These are phyloP conservation scores for Mesochorus sp. DNA, from an alignment of 2,888 invertebrate species.

Conservation along the genomic window DNA sequence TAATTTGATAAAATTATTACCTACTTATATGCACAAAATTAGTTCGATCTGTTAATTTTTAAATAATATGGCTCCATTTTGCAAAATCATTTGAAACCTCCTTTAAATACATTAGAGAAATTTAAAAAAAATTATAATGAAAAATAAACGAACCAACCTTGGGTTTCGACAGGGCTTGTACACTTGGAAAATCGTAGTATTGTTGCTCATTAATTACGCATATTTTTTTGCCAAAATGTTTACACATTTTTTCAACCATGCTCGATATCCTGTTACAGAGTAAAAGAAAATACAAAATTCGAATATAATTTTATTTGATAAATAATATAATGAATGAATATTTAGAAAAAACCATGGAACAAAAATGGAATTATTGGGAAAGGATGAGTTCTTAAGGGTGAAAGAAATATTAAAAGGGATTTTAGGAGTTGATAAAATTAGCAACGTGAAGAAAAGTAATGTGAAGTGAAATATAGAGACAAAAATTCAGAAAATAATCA, in stretches of 20 bases:
- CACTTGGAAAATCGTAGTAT: conserved; percentile 92
- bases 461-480: background rate
- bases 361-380: too few species aligned
- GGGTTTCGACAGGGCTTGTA: conserved; percentile 81
- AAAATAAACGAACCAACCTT: conserved; percentile 59
- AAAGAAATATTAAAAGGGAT: too few species aligned
- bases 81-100: too few species aligned
- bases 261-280: conserved; percentile 92
- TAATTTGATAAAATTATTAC: too few species aligned
- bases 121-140: background rate
- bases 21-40: too few species aligned
- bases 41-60: too few species aligned
- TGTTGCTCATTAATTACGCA: conserved; percentile 85
- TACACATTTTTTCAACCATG: conserved; percentile 95
- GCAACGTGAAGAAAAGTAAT: background rate
- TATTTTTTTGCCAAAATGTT: conserved; percentile 90
- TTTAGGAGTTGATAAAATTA: too few species aligned
- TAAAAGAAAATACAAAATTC: conserved; percentile 52
- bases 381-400: too few species aligned
- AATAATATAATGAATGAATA: too few species aligned
- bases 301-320: background rate
- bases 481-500: background rate
- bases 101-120: background rate
- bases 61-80: too few species aligned
- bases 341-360: too few species aligned